Base-by-base conservation (phyloP, 35 echinoderm and acorn worm genomes). In the Ophiothrix spiculata region DNA sequence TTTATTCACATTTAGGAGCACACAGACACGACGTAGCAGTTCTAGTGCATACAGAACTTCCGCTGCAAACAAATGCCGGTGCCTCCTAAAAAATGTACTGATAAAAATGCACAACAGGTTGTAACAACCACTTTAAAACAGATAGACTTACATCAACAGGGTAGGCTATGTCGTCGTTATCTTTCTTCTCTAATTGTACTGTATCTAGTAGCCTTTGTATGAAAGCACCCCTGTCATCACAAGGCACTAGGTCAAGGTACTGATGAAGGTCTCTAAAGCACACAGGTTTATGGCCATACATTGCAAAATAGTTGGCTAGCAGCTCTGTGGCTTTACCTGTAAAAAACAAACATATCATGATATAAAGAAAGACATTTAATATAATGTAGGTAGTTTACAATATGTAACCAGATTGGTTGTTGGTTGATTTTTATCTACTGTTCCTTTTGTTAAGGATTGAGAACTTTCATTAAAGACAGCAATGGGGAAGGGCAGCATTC, bases 221-320 rank as follows among this genome's bases (percentile, higher is more conserved):
- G 73, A 88, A 92, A 37, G 49, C 31, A 19, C 40, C 60, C 29
- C 83, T 63, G 21, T 94, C 86, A 25, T 92, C 91, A 32, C 56
- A 86, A 76, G 60, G 54, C 32, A 99, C 77, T 39, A 94, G 36
- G 25, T 82, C 60, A 2, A 93, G 42, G 82, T 94, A 94, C 34
- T 80, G 75, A 39, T 37, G 39, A 1, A 99, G 28, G 74, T 99
- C 96, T 34, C 78, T 87, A 81, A 89, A 99, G 84, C 96, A 99
- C 79, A 92, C 94, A n/a, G 86, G 84, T 79, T 94, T 94, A 38
- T 88, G 85, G 46, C 88, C 92, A 92, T 91, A 99, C 21, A 94
- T 25, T 17, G 83, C 74, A 83, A 94, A 93, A 75, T 94, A 99
- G 35, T 84, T 42, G 3, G 37, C 37, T 12, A 99, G 33, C 3